phyloP scores from a whole-genome alignment of 2,888 invertebrate species.

The Drosophila yooni region DNA sequence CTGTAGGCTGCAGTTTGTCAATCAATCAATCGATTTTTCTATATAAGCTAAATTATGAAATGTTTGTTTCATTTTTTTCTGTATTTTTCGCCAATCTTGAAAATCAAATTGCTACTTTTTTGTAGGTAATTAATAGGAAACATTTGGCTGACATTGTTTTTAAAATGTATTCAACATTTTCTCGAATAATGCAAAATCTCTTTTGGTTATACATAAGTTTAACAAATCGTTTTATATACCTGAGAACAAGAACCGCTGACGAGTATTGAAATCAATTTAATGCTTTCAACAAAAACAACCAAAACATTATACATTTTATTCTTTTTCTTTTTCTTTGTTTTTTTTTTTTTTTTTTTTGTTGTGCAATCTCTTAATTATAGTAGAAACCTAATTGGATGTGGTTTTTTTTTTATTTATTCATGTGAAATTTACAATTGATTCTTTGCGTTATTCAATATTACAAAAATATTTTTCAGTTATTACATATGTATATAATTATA shows the following conservation, averaged over 20 bases:
- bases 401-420: slow-evolving; percentile 39
- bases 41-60: slow-evolving; percentile 12
- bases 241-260: slow-evolving; percentile 22
- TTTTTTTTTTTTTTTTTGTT: slow-evolving; percentile 34
- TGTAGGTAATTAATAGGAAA: slow-evolving; percentile 13
- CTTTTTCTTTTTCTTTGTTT: slow-evolving; percentile 40
- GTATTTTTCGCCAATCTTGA: slow-evolving; percentile 1
- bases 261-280: slow-evolving; percentile 21
- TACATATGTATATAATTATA: slow-evolving; percentile 33
- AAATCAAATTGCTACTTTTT: slow-evolving; percentile 17
- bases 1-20: slow-evolving; percentile 82
- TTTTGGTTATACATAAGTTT: slow-evolving; percentile 16
- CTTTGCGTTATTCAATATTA: slow-evolving; percentile 46
- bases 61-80: slow-evolving; percentile 6
- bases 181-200: slow-evolving; percentile 46
- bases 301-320: slow-evolving; percentile 45
- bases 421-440: slow-evolving; percentile 57
- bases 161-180: slow-evolving; percentile 35
- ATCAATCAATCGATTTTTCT: slow-evolving; percentile 71
- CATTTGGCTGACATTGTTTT: slow-evolving; percentile 34
- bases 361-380: slow-evolving; percentile 49
- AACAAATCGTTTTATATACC: slow-evolving; percentile 8
- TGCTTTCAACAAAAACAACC: slow-evolving; percentile 44
- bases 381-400: slow-evolving; percentile 43
- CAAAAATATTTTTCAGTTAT: slow-evolving; percentile 41